Conservation (phyloP, 2,797 vertebrate genomes). For the Euphonia xanthogaster region DNA sequence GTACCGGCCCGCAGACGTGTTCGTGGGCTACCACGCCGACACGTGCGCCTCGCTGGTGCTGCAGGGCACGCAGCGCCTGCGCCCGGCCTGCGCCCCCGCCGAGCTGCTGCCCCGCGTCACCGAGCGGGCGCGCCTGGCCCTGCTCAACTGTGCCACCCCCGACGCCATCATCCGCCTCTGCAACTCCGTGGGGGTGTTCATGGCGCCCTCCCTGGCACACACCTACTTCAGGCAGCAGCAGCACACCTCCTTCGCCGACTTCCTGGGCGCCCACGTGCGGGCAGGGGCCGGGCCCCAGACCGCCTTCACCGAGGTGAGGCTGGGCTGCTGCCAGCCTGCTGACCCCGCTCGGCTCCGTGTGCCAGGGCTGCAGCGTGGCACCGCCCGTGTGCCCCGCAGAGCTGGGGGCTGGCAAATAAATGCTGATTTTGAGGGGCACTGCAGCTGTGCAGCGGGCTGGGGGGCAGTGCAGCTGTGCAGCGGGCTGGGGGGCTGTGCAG, state of each 20-base stretch:
- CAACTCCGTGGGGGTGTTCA: slow-evolving; percentile 65
- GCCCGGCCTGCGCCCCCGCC: background rate
- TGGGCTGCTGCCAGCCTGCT: fast-evolving
- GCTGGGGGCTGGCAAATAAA: background rate
- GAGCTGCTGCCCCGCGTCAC: slow-evolving; percentile 62
- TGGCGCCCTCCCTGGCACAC: slow-evolving; percentile 64
- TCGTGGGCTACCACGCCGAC: slow-evolving; percentile 91
- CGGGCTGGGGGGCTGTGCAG: background rate
- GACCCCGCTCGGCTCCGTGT: background rate
- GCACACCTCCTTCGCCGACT: slow-evolving; percentile 85
- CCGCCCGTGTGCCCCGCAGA: fast-evolving
- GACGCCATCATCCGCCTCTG: slow-evolving; percentile 88
- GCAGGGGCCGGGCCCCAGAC: background rate
- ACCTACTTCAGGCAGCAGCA: slow-evolving; percentile 84
- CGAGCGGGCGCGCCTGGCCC: slow-evolving; percentile 76
- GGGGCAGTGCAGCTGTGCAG: background rate
- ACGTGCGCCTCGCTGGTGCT: slow-evolving; percentile 92
- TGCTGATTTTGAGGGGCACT: fast-evolving
- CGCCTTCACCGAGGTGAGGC: slow-evolving; percentile 87
- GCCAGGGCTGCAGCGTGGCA: background rate
- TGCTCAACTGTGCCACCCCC: slow-evolving; percentile 91
- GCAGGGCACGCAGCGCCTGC: slow-evolving; percentile 79
- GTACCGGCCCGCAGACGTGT: slow-evolving; percentile 84
- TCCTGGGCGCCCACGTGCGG: slow-evolving; percentile 75
- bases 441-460: no score